Evolutionary conservation across 2,888 invertebrate genomes (phyloP).

Genomic region (Thymelicus acteon): DNA sequence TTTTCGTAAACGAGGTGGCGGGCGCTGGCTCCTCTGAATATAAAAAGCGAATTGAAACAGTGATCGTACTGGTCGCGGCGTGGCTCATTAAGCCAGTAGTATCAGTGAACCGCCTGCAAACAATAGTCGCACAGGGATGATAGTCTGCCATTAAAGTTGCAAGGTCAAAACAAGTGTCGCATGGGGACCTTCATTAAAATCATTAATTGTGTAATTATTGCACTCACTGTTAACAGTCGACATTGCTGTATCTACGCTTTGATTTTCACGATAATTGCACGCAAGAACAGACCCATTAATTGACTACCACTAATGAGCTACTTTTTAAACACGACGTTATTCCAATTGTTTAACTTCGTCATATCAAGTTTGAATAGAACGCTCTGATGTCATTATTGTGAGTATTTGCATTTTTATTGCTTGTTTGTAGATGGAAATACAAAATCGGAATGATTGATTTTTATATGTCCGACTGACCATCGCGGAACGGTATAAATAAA

Average conservation of each 20-base stretch:
- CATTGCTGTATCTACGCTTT: slow-evolving; percentile 16
- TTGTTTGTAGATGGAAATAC: slow-evolving; percentile 35
- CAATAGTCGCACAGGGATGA: background rate
- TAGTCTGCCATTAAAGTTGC: background rate
- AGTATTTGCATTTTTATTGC: slow-evolving; percentile 49
- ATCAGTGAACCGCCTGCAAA: background rate
- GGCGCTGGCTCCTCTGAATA: too few relatives aligned
- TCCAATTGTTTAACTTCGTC: slow-evolving; percentile 59
- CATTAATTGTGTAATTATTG: slow-evolving; percentile 26
- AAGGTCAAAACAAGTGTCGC: slow-evolving; percentile 18
- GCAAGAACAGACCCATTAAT: slow-evolving; percentile 26
- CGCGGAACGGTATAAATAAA: background rate
- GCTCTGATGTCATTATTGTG: slow-evolving; percentile 62
- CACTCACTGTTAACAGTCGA: slow-evolving; percentile 6
- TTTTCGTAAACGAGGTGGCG: too few relatives aligned
- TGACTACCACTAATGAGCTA: slow-evolving; percentile 57
- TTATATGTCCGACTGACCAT: background rate
- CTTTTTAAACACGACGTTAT: slow-evolving; percentile 66
- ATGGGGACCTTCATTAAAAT: slow-evolving; percentile 25
- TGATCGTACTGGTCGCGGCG: too few relatives aligned
- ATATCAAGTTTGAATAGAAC: slow-evolving; percentile 54
- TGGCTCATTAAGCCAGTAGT: too few relatives aligned
- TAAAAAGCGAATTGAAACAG: too few relatives aligned
- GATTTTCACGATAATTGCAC: slow-evolving; percentile 32
- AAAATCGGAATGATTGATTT: slow-evolving; percentile 34